Evolutionary conservation across 1,140 invertebrate species (phyloP), one percentile per base, ranked within the genome.

Genomic region (Camponotus floridanus): DNA sequence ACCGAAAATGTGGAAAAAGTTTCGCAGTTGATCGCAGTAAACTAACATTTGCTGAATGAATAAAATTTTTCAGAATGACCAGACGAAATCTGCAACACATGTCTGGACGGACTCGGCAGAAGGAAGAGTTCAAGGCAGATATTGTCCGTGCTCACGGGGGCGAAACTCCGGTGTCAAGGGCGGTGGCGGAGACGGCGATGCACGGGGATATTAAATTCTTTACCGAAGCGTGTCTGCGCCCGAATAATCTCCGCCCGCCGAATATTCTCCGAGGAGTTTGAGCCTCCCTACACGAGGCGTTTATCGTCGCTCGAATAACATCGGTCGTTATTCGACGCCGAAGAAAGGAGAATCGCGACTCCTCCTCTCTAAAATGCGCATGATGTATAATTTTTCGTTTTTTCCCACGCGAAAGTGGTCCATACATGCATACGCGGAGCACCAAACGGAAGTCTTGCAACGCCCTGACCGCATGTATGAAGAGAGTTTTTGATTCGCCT

Each of bases 161-260:
- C 93, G 93, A 91, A 91, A 93, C 92, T 93, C 92, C 86, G 91
- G 90, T 92, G 89, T 93, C 93, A 94, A 94, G 92, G 93, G 88
- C 91, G 80, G 74, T 83, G 76, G 64, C 76, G 42, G 26, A 51
- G 61, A 13, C 62, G 31, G 11, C 31, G 62, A 39, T 57, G 39
- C 21, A 55, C 87, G 21, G 31, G 65, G 55, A 88, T 81, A 91
- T 90, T 91, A 91, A 91, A 91, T 91, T 88, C 86, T 91, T 91
- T 85, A 83, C 61, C 89, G 78, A 86, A 88, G 76, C 89, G 76
- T 90, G 59, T 71, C 88, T 64, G 36, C 74, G 26, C 21, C 42
- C 18, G 45, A 11, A 15, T 51, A 51, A 51, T 18, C 48, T 51
- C 15, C n/a, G 21, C 33, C 21, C 42, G 13, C 45, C 68, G n/a